Conservation (phyloP, 2,888 invertebrate species). For the Junonia oenone region DNA sequence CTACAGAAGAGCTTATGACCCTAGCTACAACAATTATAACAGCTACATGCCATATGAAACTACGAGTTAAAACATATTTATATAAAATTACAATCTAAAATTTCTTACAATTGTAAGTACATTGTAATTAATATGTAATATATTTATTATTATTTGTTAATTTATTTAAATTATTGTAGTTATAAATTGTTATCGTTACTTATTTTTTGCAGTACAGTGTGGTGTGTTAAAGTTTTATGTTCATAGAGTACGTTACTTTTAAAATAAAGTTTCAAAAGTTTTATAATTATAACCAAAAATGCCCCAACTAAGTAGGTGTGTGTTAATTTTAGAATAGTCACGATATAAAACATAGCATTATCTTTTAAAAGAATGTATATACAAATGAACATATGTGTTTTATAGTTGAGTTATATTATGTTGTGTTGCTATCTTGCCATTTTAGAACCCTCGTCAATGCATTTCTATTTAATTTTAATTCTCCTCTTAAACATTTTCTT, state of each 20-base stretch:
- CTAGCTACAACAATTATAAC: slow-evolving; percentile 62
- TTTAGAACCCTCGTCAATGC: neutral
- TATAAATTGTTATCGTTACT: slow-evolving; percentile 38
- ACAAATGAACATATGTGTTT: no score
- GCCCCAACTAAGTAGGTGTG: no score
- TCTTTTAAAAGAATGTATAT: no score
- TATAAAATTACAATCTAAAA: no score
- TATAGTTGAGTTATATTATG: no score
- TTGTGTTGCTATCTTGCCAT: neutral
- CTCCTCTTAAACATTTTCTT: slow-evolving; percentile 7
- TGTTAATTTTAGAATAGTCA: no score
- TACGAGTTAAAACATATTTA: slow-evolving; percentile 38
- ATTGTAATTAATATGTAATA: slow-evolving; percentile 20
- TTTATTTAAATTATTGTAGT: slow-evolving; percentile 38
- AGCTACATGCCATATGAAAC: slow-evolving; percentile 68
- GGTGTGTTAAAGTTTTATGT: slow-evolving; percentile 49
- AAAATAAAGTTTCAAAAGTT: no score
- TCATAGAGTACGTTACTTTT: no score
- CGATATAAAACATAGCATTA: no score
- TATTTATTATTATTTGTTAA: slow-evolving; percentile 32
- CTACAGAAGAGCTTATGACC: slow-evolving; percentile 76
- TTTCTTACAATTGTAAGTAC: no score
- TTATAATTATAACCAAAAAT: no score
- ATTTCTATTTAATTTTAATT: neutral
- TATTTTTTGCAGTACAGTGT: slow-evolving; percentile 44